Evolutionary conservation across 1,140 invertebrate genomes (phyloP), one percentile per base, ranked within the genome.

Genomic region (Pseudachorutes palmiensis): DNA sequence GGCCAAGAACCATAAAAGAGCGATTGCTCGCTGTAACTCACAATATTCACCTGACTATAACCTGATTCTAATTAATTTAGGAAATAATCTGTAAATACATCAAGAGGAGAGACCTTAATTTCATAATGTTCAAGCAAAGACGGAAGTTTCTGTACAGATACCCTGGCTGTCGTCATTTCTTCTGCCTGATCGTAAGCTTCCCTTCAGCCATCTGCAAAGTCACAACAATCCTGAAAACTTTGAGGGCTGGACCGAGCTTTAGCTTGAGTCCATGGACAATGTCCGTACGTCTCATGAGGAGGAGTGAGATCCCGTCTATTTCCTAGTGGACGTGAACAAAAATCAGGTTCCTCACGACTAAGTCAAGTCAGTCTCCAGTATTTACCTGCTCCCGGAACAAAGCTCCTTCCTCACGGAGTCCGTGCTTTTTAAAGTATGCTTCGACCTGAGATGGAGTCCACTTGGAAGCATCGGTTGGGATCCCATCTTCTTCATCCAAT

Each of bases 371-470:
- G 3, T 31, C 12, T 5, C 2, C 22, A 36, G 51, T 63, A 2
- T 19, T 63, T 63, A 63, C 61, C 61, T 63, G 61, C 26, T 63
- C 61, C 22, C 33, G 3, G 16, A 63, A 41, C 5, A 63, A 9
- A 3, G 36, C 36, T 19, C 61, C 61, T 29, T 63, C 61, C 28
- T 63, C 61, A 32, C 24, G n/a, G 61, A 63, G 61, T 9, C 61
- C 61, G 12, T 63, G 26, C 30, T 24, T 24, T 16, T 48, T 28
- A 29, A 63, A 63, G 24, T 45, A 63, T 24, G 33, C 33, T 29
- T 63, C 61, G 29, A 63, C 61, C 24, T 63, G 26, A 2, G 61
- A 45, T 14, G 61, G 33, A 63, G 61, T 63, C 61, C 61, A 63
- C 14, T 60, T 60, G 3, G 58, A 60, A 14, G 58, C 26, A 60